Evolutionary conservation across 1,140 invertebrate genomes (phyloP), one percentile per base, ranked within the genome.

Genomic region (Diabrotica virgifera): DNA sequence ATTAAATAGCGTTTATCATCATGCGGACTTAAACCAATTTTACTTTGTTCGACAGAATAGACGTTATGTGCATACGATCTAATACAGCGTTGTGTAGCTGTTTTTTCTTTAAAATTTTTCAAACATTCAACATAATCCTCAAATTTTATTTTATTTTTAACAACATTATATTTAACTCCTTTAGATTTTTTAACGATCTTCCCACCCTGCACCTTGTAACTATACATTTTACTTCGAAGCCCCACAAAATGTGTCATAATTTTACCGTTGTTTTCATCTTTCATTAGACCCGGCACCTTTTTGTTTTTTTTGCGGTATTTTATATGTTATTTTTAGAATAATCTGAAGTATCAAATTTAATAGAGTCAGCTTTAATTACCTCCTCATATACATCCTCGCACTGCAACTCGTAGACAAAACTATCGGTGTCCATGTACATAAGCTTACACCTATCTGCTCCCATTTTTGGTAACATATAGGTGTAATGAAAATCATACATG

Each of bases 261-360:
- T 57, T 59, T 58, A 12, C 69, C 71, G 40, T 68, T 67, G 50
- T 58, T 57, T 64, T 74, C 71, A 71, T 76, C 81, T 75, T 83
- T 85, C 68, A 83, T 79, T 70, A 82, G 77, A 24, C 82, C 80
- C 5, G 80, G 14, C 5, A 80, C 76, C 66, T 84, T 83, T 72
- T 81, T 81, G 70, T 83, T 82, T n/a, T n/a, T n/a, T n/a, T 55
- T 67, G 66, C 53, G 40, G 50, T 50, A 72, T 60, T 62, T 63
- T 69, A 75, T 53, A 54, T 52, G 68, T 76, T 72, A 65, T 72
- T 62, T 52, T 54, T 3, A 70, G 66, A 71, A 67, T 68, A 65
- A 46, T 70, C 62, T 12, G 63, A 68, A 13, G 75, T 78, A 70
- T 78, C 76, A 64, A 78, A 75, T 38, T 66, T 14, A 9, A 53